Evolutionary conservation across 1,140 invertebrate species (phyloP).

Genomic region (Wasmannia auropunctata): DNA sequence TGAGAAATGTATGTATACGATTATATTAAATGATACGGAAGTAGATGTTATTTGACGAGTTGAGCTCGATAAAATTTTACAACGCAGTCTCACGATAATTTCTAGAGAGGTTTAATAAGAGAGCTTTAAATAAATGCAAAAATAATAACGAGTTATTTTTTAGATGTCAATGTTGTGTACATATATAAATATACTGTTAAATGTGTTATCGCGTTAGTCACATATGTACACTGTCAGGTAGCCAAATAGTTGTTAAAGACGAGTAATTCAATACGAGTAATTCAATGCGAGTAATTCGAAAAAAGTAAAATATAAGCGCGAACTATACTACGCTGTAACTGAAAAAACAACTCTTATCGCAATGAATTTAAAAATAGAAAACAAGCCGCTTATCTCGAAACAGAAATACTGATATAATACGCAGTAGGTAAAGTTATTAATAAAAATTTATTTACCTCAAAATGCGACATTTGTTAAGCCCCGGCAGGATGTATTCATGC

Average conservation of each 20-base stretch:
- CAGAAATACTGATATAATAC: neutral
- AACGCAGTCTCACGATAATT: neutral
- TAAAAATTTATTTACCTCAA: neutral
- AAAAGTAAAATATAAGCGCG: neutral
- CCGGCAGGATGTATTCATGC: neutral
- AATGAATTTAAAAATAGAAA: neutral
- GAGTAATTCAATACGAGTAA: neutral
- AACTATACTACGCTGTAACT: neutral
- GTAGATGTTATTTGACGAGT: neutral
- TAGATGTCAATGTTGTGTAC: neutral
- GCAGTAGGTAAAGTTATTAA: neutral
- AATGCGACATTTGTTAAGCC: neutral
- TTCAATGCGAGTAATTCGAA: no score
- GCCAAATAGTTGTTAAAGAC: neutral
- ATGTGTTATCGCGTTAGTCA: neutral
- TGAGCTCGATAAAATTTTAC: neutral
- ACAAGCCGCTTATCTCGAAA: neutral
- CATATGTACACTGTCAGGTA: neutral
- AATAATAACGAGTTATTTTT: neutral
- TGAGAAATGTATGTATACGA: slow-evolving; percentile 4
- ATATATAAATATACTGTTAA: neutral
- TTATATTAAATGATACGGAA: neutral
- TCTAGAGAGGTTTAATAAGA: neutral
- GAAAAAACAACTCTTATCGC: neutral
- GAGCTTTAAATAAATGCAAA: neutral